Evolutionary conservation across 1,140 invertebrate genomes (phyloP).

Genomic region (Episyrphus balteatus): DNA sequence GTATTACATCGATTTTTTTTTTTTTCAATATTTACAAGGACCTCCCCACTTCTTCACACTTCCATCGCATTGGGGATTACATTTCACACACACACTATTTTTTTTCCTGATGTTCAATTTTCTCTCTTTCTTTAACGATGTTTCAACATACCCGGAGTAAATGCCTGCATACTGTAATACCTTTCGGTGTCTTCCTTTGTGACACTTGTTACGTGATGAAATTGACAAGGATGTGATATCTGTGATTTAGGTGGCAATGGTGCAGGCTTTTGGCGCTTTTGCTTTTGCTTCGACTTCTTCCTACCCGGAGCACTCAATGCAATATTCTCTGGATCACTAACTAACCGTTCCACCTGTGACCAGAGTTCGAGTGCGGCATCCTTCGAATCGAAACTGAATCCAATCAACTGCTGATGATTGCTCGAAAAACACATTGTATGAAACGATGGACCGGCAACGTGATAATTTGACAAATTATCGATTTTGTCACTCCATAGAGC

Average conservation of each 20-base stretch:
- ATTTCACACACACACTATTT: too few species aligned
- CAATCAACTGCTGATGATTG: conserved; percentile 43
- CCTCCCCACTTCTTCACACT: too few species aligned
- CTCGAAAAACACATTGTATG: conserved; percentile 71
- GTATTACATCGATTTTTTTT: too few species aligned
- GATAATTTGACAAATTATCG: conserved; percentile 55
- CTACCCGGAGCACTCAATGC: conserved; percentile 56
- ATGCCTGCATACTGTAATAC: conserved; percentile 56
- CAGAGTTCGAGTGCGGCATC: conserved; percentile 61
- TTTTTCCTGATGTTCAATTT: too few species aligned
- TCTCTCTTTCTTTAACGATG: conserved; percentile 1
- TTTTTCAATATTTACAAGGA: too few species aligned
- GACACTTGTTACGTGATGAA: conserved; percentile 74
- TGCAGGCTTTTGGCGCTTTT: conserved; percentile 39
- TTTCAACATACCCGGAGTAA: conserved; percentile 24
- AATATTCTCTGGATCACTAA: conserved; percentile 70
- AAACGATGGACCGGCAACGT: conserved; percentile 55
- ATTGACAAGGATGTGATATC: conserved; percentile 78
- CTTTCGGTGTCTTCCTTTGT: conserved; percentile 54
- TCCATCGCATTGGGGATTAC: too few species aligned
- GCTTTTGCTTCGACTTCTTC: conserved; percentile 46
- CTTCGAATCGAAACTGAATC: conserved; percentile 67
- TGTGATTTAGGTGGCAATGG: conserved; percentile 64
- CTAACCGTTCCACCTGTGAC: conserved; percentile 55
- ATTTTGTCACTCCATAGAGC: conserved; percentile 78